phyloP scores from a whole-genome alignment of 2,797 vertebrate genomes.

The Periparus ater region DNA sequence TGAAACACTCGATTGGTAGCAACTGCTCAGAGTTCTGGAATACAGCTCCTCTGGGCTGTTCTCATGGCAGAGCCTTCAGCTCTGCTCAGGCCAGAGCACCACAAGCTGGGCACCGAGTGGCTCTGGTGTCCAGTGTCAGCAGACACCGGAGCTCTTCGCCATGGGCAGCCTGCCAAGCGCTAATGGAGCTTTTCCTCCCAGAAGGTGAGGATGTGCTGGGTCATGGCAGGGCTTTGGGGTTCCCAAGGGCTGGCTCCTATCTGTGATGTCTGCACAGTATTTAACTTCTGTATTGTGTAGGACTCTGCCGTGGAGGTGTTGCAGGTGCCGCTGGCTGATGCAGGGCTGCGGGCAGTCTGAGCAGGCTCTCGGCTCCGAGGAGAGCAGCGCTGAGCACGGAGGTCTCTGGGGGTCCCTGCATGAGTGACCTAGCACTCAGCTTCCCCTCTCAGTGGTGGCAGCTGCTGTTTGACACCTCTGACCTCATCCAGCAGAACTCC shows the following conservation, averaged over 20 bases:
- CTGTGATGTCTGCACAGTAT: rapidly evolving
- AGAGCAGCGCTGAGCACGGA: too few relatives aligned
- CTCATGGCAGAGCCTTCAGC: not conserved
- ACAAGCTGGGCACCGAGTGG: rapidly evolving
- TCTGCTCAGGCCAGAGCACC: not conserved
- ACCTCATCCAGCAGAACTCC: not conserved
- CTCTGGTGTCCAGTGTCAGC: not conserved
- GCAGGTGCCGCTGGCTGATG: rapidly evolving
- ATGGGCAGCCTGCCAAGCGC: not conserved
- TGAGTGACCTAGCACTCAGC: rapidly evolving
- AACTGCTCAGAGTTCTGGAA: not conserved
- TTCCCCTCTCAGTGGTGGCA: not conserved
- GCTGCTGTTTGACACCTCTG: not conserved
- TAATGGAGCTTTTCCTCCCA: rapidly evolving
- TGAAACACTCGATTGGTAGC: not conserved
- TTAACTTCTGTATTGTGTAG: not conserved
- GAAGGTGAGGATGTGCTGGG: rapidly evolving
- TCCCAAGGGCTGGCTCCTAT: rapidly evolving
- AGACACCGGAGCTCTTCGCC: not conserved
- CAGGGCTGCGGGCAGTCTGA: rapidly evolving
- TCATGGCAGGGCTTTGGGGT: not conserved
- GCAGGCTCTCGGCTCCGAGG: rapidly evolving
- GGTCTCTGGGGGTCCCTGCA: rapidly evolving
- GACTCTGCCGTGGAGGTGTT: not conserved
- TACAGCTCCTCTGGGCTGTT: not conserved